Evolutionary conservation across 92 coral and sea anemone genomes (phyloP).

Genomic region (Actinostola sp.): DNA sequence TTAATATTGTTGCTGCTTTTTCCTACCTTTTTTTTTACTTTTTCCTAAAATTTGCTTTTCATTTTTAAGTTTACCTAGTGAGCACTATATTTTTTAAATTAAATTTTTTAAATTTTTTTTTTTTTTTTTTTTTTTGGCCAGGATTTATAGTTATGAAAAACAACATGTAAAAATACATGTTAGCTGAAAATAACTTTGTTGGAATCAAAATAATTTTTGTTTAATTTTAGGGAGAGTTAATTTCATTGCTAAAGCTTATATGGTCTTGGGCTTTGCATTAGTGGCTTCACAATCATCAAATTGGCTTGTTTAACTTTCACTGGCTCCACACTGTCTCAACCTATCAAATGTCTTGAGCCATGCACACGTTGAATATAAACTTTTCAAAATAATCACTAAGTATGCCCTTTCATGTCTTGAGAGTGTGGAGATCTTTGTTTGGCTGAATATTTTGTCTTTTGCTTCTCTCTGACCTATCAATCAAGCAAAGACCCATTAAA

Average conservation of each 20-base stretch:
- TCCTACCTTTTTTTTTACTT: too few species aligned
- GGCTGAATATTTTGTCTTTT: conserved; percentile 5
- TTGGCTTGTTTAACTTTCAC: conserved; percentile 23
- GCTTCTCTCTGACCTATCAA: conserved; percentile 15
- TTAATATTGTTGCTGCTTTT: too few species aligned
- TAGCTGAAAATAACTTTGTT: too few species aligned
- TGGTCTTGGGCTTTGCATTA: conserved; percentile 8
- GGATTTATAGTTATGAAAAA: too few species aligned
- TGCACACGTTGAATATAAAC: conserved; percentile 18
- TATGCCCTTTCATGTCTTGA: not conserved
- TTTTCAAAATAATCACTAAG: conserved; percentile 26
- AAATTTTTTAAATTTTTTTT: too few species aligned
- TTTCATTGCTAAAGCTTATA: conserved; percentile 9
- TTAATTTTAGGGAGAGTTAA: not conserved
- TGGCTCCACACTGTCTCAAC: conserved; percentile 32
- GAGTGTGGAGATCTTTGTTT: not conserved
- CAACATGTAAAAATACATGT: too few species aligned
- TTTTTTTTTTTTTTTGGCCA: too few species aligned
- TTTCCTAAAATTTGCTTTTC: too few species aligned
- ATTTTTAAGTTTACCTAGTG: too few species aligned
- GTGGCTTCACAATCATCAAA: conserved; percentile 16
- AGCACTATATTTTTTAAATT: too few species aligned
- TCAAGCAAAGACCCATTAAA: conserved; percentile 22
- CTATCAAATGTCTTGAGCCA: conserved; percentile 22
- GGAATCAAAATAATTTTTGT: too few species aligned